Evolutionary conservation across 2,113 vertebrate species (phyloP), one percentile per base, ranked within the genome.

Genomic region (Scopus umbretta): DNA sequence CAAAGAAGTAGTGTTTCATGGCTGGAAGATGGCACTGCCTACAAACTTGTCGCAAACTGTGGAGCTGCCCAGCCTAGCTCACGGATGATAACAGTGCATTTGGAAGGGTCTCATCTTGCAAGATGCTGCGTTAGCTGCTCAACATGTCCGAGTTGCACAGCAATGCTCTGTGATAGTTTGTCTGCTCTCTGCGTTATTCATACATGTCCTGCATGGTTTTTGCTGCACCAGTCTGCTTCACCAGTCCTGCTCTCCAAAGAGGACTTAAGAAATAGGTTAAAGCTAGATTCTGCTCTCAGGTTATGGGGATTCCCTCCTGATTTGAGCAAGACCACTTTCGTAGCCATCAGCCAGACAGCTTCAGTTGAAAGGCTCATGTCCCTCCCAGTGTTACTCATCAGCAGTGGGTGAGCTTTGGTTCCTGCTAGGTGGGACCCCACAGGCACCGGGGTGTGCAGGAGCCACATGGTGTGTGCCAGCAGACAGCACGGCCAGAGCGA

Each of bases 51-150:
- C 42, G 78, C 38, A 29, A 27, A 10, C 65, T 13, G 52, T 38
- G 65, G 75, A 96, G 61, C 68, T 91, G 90, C 96, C 92, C 80
- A 89, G 89, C 62, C 94, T 72, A 38, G 85, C 53, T 84, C 32
- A 16, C 7, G 32, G 90, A 25, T 59, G 36, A 27, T 76, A 92
- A 93, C 95, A 87, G 76, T 67, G 94, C 85, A 80, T 93, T 93
- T 88, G 78, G 47, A 76, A 32, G 38, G 26, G 25, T 61, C 52
- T 72, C 42, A 38, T 25, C 38, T 27, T 53, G 12, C 45, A 38
- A n/a, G 53, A 26, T 42, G 66, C 17, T 66, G 18, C 29, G 5
- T 3, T 45, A 61, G 45, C 27, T 73, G 40, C 25, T 76, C 12
- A 20, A 13, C 17, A 8, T 1, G 2, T 43, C 63, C 11, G 29